These are phyloP conservation scores for Calidris pugnax DNA, from an alignment of 2,113 vertebrate genomes.

Conservation along the genomic window DNA sequence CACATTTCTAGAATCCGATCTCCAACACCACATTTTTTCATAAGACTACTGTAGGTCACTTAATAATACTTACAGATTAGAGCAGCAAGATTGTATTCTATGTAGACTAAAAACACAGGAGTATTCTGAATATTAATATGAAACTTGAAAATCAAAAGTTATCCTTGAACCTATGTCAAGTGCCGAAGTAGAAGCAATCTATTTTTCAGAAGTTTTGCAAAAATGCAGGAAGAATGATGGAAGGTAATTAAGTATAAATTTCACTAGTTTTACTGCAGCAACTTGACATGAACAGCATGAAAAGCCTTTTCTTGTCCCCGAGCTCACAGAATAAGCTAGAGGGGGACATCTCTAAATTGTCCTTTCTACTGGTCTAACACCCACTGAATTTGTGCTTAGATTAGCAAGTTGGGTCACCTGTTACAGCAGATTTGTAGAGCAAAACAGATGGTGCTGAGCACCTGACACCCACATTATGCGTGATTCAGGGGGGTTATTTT, in stretches of 20 bases:
- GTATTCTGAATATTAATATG: neutral
- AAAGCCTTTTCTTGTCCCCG: neutral
- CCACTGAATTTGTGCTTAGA: neutral
- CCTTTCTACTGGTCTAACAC: neutral
- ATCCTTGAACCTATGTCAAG: neutral
- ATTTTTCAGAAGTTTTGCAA: neutral
- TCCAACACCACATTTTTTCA: neutral
- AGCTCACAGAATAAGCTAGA: neutral
- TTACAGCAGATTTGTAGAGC: neutral
- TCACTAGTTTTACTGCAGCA: neutral
- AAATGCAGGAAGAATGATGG: neutral
- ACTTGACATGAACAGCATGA: neutral
- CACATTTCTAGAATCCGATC: neutral
- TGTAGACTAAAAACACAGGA: neutral
- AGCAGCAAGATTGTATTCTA: neutral
- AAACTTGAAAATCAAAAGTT: neutral
- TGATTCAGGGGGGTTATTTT: neutral
- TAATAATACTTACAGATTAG: neutral
- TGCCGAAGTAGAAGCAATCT: neutral
- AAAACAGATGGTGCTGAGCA: constrained; percentile 2
- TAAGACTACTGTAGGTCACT: neutral
- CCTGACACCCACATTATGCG: neutral
- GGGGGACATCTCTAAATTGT: neutral
- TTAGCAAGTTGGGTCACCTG: constrained; percentile 1
- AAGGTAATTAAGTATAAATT: neutral